Percentiles rank a stretch among this genome's conserved stretches.
These are phyloP conservation scores for Lithobates sylvaticus DNA, from an alignment of 2,797 vertebrate species.

Conservation along the genomic window DNA sequence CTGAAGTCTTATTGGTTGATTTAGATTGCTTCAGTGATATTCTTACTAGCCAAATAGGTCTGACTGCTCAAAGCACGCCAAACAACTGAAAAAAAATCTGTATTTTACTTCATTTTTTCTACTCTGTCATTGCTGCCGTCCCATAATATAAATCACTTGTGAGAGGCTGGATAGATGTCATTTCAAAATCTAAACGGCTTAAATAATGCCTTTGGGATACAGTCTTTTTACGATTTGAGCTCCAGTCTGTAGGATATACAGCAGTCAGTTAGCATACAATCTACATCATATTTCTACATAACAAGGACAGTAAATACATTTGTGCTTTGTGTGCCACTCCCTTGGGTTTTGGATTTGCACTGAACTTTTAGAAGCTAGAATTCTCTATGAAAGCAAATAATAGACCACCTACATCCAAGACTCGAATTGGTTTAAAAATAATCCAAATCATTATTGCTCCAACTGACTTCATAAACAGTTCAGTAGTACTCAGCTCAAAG, in stretches of 20 bases:
- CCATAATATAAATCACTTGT: too few relatives aligned
- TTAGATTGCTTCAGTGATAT: too few relatives aligned
- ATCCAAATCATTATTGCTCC: too few relatives aligned
- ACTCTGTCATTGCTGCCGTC: too few relatives aligned
- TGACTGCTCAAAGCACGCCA: too few relatives aligned
- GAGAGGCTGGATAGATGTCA: background rate
- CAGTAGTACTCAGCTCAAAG: background rate
- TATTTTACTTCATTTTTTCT: too few relatives aligned
- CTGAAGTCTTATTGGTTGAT: too few relatives aligned
- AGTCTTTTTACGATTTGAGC: background rate
- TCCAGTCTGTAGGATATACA: background rate
- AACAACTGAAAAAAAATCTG: too few relatives aligned
- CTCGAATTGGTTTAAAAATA: too few relatives aligned
- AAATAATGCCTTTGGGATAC: background rate
- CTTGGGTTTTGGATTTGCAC: slow-evolving; percentile 19
- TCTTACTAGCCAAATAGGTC: too few relatives aligned
- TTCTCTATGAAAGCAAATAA: slow-evolving; percentile 22
- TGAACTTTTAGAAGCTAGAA: slow-evolving; percentile 28
- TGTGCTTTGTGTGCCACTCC: slow-evolving; percentile 23
- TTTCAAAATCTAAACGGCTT: background rate
- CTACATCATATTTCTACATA: slow-evolving; percentile 11
- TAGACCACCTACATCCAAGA: too few relatives aligned
- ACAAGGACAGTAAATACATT: slow-evolving; percentile 1
- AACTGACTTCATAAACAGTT: background rate
- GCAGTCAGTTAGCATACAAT: slow-evolving; percentile 10